Evolutionary conservation across 2,113 vertebrate genomes (phyloP), one percentile per base, ranked within the genome.

Genomic region (Henicopernis longicauda): DNA sequence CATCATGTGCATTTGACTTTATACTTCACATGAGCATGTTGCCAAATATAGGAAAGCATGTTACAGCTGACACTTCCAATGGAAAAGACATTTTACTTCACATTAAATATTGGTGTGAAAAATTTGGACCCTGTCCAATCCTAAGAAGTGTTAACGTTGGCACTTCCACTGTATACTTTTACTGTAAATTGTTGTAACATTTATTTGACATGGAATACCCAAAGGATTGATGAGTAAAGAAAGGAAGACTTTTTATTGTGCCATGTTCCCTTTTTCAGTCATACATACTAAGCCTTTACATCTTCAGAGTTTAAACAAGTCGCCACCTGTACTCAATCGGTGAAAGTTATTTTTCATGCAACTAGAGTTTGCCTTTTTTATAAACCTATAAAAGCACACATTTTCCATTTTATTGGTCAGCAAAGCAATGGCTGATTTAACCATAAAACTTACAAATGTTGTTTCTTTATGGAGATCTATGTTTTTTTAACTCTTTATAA

Each of bases 121-220:
- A 98, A 98, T 97, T 98, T 99, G 99, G 98, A 98, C 65, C 91
- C 89, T 94, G 91, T 98, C 98, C 98, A 99, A 97, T 97, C 97
- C 97, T 98, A 98, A 99, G 98, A 98, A 99, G 98, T 99, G 99
- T 99, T 99, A 99, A 98, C 98, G 98, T 98, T 99, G 99, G 99
- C 98, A 99, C 99, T 99, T 99, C 98, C 98, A 98, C 97, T 99
- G 98, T 99, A 97, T 99, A 99, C 98, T 98, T 98, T 98, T 98
- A 97, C 98, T 98, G 98, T 99, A 99, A 99, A 99, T 99, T 99
- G 98, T 99, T 99, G 98, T 98, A 99, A 98, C 98, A 90, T 99
- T 98, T 99, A 99, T 99, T 99, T 99, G 98, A 99, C 98, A 98
- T 98, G 98, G 98, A 99, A 98, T 99, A 98, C 98, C 98, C 98